phyloP scores from a whole-genome alignment of 92 coral and sea anemone species.

The Plumapathes pennacea region DNA sequence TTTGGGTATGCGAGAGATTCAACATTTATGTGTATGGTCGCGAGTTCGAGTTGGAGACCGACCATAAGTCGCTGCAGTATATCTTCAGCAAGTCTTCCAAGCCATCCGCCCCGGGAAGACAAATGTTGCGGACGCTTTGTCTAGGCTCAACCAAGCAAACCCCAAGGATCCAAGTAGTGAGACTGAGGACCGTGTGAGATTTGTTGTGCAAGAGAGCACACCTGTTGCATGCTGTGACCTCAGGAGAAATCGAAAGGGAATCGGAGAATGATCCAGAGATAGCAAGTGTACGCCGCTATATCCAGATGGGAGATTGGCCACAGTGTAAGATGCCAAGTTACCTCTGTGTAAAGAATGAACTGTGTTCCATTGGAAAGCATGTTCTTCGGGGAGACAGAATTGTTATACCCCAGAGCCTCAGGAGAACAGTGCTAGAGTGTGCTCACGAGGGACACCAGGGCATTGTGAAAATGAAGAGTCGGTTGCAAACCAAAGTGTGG shows the following conservation, averaged over 20 bases:
- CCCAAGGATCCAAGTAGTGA: constrained; percentile 33
- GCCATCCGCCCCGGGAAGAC: constrained; percentile 9
- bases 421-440: constrained; percentile 5
- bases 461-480: constrained; percentile 32
- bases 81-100: constrained; percentile 24
- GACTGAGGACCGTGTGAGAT: constrained; percentile 18
- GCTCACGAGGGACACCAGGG: constrained; percentile 51
- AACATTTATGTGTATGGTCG: constrained; percentile 49
- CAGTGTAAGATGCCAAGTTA: constrained; percentile 28
- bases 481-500: constrained; percentile 57
- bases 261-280: too few species aligned
- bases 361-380: constrained; percentile 21
- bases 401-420: constrained; percentile 17
- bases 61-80: constrained; percentile 45
- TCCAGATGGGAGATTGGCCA: constrained; percentile 28
- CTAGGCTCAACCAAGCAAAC: constrained; percentile 26
- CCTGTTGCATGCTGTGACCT: too few species aligned
- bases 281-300: constrained; percentile 17
- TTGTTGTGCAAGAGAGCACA: constrained; percentile 5
- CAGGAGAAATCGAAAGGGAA: too few species aligned
- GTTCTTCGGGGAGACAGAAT: constrained; percentile 27
- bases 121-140: constrained; percentile 12
- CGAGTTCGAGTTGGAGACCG: constrained; percentile 46
- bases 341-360: constrained; percentile 21
- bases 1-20: constrained; percentile 48